Base-by-base conservation (phyloP, 2,797 vertebrate genomes). In the Naso thynnoides region DNA sequence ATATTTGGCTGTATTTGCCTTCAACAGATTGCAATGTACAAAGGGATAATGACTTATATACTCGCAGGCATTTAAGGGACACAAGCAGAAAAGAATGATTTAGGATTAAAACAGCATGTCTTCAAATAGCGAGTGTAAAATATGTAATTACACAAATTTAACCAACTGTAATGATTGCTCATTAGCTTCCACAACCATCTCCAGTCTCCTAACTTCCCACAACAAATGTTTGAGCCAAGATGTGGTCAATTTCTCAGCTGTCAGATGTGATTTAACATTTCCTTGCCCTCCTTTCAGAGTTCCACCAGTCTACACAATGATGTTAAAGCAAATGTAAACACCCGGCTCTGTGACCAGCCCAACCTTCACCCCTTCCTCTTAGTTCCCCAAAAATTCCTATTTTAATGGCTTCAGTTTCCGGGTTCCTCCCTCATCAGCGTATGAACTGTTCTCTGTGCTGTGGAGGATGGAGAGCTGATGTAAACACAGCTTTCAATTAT, bases 401-500 rank as follows among this genome's bases (percentile, higher is more conserved):
- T 84, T 82, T 75, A 85, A 85, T 81, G 83, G 78, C 23, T 73
- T 78, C 65, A 74, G 23, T 87, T 86, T 83, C 65, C 73, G 68
- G 42, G 70, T 54, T 81, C 62, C 78, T 60, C 78, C 55, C 44
- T 63, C 72, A 54, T 62, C 50, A 60, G 56, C 62, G 57, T 47
- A 27, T 83, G 78, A 84, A 86, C 69, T 67, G 73, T 66, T 75
- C 81, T 81, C 74, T 85, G 84, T 87, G 54, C 76, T 45, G 23
- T 36, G 27, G 73, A 70, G 74, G 77, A 73, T 61, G 84, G 24
- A 82, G 82, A 78, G 69, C 76, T 68, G 88, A 89, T 90, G 89
- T 91, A 89, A 91, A 90, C 91, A 91, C 62, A 88, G 84, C 83
- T 87, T 88, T 86, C 87, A 88, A 87, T 92, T 89, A 91, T 91